phyloP scores from a whole-genome alignment of 2,113 vertebrate genomes.

The Vanacampus margaritifer region DNA sequence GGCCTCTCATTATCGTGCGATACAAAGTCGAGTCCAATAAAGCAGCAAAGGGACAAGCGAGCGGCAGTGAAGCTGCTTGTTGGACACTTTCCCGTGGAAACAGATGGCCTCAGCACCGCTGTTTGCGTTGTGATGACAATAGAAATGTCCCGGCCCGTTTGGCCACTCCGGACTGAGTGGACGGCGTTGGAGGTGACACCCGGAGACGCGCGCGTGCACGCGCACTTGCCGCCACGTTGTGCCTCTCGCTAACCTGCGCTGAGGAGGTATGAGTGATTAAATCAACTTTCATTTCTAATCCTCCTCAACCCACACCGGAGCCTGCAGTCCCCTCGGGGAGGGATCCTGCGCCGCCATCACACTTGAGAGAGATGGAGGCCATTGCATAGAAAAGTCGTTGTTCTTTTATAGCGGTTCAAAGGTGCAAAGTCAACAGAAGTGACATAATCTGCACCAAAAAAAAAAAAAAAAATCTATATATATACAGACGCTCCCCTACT shows the following conservation, averaged over 20 bases:
- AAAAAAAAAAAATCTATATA: too few species aligned
- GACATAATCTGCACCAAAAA: too few species aligned
- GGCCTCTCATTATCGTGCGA: constrained; percentile 8
- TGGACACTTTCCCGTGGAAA: constrained; percentile 49
- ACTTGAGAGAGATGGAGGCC: constrained; percentile 6
- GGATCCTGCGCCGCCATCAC: constrained; percentile 16
- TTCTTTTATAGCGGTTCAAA: too few species aligned
- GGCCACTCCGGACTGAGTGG: constrained; percentile 23
- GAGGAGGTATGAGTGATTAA: constrained; percentile 55
- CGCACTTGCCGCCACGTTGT: constrained; percentile 11
- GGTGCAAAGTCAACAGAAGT: too few species aligned
- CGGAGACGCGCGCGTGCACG: constrained; percentile 17
- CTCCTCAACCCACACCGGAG: constrained; percentile 19
- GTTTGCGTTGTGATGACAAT: constrained; percentile 50
- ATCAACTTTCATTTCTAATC: constrained; percentile 63
- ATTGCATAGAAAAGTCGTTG: background rate
- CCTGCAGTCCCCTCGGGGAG: background rate
- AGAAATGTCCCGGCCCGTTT: constrained; percentile 43
- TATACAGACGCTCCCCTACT: too few species aligned
- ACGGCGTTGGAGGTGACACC: constrained; percentile 45
- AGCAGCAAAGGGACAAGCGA: constrained; percentile 43
- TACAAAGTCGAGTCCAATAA: constrained; percentile 10
- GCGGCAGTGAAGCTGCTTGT: constrained; percentile 49
- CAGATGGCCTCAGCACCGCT: constrained; percentile 55
- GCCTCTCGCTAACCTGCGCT: constrained; percentile 29